Evolutionary conservation across 2,888 invertebrate species (phyloP), one percentile per base, ranked within the genome.

Genomic region (Hofmannophila pseudospretella): DNA sequence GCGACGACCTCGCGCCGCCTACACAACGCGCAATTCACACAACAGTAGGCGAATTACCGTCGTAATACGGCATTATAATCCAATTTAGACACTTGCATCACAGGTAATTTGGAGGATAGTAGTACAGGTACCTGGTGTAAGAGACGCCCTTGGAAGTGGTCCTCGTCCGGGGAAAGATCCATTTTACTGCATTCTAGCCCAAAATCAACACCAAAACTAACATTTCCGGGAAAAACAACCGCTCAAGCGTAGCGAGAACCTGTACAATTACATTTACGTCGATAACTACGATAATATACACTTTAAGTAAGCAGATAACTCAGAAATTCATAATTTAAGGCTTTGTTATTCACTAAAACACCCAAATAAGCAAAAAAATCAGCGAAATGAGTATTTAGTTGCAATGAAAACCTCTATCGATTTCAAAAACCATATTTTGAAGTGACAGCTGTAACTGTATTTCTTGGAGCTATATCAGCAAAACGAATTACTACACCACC

Each of bases 111-210:
- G 5, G 16, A 16, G 5, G 16, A 16, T 16, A 16, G n/a, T 16
- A 4, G 16, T 16, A 5, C 3, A 5, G 38, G 36, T 70, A 91
- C 92, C 88, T 94, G 94, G 55, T 94, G 94, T 38, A 94, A 74
- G 32, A 94, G 77, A 34, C 93, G 90, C 3, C 94, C 94, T 44
- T 92, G 92, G 67, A 94, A 94, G 68, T 94, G 90, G 60, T 93
- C 93, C 55, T 94, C 94, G 56, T 93, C 93, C n/a, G 92, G 92
- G n/a, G 92, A 92, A 38, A 92, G 89, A 74, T 92, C 92, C 84
- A 92, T 88, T 64, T 49, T 49, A 38, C 38, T 42, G 4, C 33
- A 42, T 58, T 60, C 40, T 42, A 50, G 44, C 46, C 39, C 39
- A 58, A 59, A 58, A 54, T 60, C 42, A 47, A 47, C 46, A 51